Evolutionary conservation across 1,140 invertebrate species (phyloP).

Genomic region (Drosophila eugracilis): DNA sequence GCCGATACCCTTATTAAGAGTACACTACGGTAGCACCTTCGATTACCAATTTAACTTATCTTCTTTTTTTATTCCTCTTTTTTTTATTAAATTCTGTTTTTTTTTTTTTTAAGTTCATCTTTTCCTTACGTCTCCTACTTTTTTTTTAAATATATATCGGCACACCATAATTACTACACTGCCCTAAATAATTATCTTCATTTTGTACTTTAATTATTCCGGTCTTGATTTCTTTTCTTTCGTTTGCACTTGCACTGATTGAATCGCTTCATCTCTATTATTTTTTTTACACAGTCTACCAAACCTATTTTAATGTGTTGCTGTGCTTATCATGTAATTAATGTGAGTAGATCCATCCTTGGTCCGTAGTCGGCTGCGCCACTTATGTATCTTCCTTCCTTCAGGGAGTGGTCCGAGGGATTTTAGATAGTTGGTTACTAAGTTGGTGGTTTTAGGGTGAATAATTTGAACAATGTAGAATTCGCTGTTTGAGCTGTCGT

Average conservation of each 20-base stretch:
- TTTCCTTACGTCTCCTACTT: background rate
- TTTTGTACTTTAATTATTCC: too few species aligned
- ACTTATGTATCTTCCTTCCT: background rate
- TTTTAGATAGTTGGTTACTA: too few species aligned
- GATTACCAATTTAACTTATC: background rate
- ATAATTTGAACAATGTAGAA: too few species aligned
- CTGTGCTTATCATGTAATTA: background rate
- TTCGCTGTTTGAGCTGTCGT: too few species aligned
- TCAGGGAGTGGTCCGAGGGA: too few species aligned
- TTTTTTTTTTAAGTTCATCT: too few species aligned
- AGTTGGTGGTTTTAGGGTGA: too few species aligned
- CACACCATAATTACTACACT: background rate
- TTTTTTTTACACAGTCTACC: conserved; percentile 1
- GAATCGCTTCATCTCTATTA: background rate
- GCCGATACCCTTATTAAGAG: too few species aligned
- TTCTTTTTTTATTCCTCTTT: background rate
- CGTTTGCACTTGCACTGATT: conserved; percentile 3
- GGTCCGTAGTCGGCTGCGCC: background rate
- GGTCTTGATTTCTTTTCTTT: too few species aligned
- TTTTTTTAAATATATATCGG: background rate
- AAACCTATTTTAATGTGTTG: background rate
- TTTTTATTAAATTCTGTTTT: too few species aligned
- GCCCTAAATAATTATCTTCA: background rate
- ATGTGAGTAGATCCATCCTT: conserved; percentile 2
- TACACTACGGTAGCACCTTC: background rate